Evolutionary conservation across 2,113 vertebrate species (phyloP).

Genomic region (Malaclemys terrapin): DNA sequence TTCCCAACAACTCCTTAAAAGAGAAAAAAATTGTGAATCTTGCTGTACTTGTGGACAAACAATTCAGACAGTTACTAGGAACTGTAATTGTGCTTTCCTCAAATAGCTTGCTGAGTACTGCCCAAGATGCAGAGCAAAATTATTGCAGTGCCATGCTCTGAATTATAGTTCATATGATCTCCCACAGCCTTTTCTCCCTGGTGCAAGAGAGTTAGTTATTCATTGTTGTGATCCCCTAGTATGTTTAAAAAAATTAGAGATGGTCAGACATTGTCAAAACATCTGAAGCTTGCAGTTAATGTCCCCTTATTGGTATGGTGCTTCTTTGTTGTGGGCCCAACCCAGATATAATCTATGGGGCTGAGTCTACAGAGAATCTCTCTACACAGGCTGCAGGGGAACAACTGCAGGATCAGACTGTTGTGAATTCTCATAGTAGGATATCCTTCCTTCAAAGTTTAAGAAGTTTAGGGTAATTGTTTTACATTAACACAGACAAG

Average conservation of each 20-base stretch:
- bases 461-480: not conserved
- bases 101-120: fast-evolving
- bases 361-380: not conserved
- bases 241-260: not conserved
- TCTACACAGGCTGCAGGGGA: not conserved
- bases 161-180: not conserved
- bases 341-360: not conserved
- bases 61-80: not conserved
- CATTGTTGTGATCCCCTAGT: not conserved
- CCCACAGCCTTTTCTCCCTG: not conserved
- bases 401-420: not conserved
- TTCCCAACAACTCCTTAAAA: not conserved
- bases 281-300: conserved; percentile 1
- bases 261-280: not conserved
- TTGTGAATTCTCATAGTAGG: not conserved
- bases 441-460: not conserved
- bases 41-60: not conserved
- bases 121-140: not conserved
- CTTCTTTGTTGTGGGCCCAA: not conserved
- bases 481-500: not conserved
- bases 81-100: not conserved
- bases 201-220: not conserved
- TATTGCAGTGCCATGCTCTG: not conserved
- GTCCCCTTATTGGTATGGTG: not conserved
- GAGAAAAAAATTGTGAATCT: fast-evolving